phyloP scores from a whole-genome alignment of 30 jellyfish, hydroid and myxozoan species.

The Pelagia noctiluca region DNA sequence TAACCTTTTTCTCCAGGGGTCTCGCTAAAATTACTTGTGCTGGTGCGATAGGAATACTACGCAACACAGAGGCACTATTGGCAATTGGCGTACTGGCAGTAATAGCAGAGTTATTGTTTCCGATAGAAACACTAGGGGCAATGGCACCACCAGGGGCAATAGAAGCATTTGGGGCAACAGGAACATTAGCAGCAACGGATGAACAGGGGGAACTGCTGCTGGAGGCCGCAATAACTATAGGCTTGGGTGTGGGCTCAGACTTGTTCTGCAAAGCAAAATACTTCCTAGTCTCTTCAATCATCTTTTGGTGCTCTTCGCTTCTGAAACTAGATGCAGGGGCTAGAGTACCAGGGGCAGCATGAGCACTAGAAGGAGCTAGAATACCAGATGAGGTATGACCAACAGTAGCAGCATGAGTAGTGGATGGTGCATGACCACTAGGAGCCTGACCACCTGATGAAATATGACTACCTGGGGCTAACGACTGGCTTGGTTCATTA shows the following conservation, averaged over 20 bases:
- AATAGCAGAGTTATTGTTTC: neutral
- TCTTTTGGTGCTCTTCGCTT: constrained; percentile 89
- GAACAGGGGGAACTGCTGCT: too few species aligned
- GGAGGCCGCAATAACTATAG: too few species aligned
- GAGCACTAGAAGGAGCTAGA: neutral
- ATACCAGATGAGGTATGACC: constrained; percentile 3
- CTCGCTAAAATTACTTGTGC: neutral
- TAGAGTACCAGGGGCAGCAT: neutral
- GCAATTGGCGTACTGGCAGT: neutral
- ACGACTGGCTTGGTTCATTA: constrained; percentile 24
- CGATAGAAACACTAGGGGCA: too few species aligned
- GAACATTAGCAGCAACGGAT: too few species aligned
- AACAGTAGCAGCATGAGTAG: neutral
- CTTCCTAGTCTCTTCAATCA: constrained; percentile 91
- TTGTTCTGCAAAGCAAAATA: constrained; percentile 77
- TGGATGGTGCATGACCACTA: constrained; percentile 12
- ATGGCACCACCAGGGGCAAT: too few species aligned
- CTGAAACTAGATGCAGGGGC: constrained; percentile 65
- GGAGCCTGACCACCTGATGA: neutral
- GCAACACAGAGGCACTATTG: neutral
- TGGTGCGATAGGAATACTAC: neutral
- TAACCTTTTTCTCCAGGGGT: constrained; percentile 14
- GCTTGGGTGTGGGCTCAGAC: constrained; percentile 31
- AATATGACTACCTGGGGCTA: constrained; percentile 6
- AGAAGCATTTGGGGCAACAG: too few species aligned